Evolutionary conservation across 2,888 invertebrate species (phyloP), one percentile per base, ranked within the genome.

Genomic region (Lathronympha strigana): DNA sequence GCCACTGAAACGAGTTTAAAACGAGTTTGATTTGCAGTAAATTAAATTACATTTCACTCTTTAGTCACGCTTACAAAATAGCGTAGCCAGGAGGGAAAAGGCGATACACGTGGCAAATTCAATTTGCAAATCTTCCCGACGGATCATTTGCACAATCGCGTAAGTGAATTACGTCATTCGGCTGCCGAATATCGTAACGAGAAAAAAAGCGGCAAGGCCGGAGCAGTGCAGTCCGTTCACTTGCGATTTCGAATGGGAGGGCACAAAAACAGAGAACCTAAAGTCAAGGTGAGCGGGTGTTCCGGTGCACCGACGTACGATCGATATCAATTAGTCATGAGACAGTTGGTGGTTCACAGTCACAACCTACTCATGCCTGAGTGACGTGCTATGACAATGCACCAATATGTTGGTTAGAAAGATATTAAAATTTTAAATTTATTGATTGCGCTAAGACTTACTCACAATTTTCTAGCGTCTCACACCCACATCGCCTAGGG

Each of bases 191-290:
- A 84, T 86, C 76, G 83, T 82, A 76, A 81, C 73, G 78, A 79
- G 82, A 82, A 83, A 86, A 70, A 86, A 86, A 82, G 76, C 80
- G 79, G 66, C 86, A 87, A 88, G 89, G 89, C 80, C 84, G 83
- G 68, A 67, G 68, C 77, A 71, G 73, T 86, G 87, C 88, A 84
- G 83, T 78, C 88, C 88, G 86, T 86, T 90, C 88, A 90, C 90
- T 90, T 88, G 80, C 88, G 86, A 82, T 90, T 87, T 89, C 88
- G 80, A 79, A 76, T 75, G 73, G 76, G 75, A 75, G 79, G 74
- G 76, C 76, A 80, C 72, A 75, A 75, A 79, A 77, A 81, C 78
- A 72, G 78, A 69, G 68, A 81, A 81, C 82, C 82, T 82, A 87
- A 88, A 87, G 83, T 89, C 88, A 89, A 90, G 89, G 89, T 84